A percentile compares a stretch with the other conserved stretches of the same genome.
Evolutionary conservation across 1,140 invertebrate species (phyloP).

Genomic region (Drosophila ananassae): DNA sequence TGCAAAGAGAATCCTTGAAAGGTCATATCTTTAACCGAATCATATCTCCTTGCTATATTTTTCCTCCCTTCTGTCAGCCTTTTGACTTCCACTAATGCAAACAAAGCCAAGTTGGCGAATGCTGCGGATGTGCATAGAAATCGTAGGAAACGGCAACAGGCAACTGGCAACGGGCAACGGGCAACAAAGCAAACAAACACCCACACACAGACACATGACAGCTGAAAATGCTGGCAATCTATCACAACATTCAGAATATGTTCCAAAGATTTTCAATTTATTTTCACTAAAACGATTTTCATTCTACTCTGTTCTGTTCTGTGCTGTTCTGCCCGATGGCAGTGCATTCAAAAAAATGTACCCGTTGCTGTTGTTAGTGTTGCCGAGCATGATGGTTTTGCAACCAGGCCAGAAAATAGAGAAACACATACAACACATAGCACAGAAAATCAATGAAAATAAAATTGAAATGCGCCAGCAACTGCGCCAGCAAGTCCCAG

Average conservation of each 20-base stretch:
- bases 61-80: background rate
- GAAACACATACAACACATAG: background rate
- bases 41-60: background rate
- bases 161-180: constrained; percentile 5
- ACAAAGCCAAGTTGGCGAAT: constrained; percentile 54
- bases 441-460: constrained; percentile 42
- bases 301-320: background rate
- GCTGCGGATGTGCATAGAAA: constrained; percentile 64
- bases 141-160: constrained; percentile 56
- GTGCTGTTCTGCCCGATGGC: constrained; percentile 10
- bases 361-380: constrained; percentile 15
- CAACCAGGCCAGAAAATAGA: constrained; percentile 13
- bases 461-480: constrained; percentile 67
- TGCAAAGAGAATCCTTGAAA: background rate
- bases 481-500: constrained; percentile 51
- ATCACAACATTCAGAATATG: constrained; percentile 71
- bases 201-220: constrained; percentile 41
- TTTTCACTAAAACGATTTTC: constrained; percentile 78
- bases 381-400: constrained; percentile 51
- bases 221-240: constrained; percentile 51
- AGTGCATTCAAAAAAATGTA: constrained; percentile 28
- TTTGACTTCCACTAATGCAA: constrained; percentile 22
- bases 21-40: background rate
- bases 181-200: constrained; percentile 43
- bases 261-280: constrained; percentile 80